phyloP scores from a whole-genome alignment of 2,888 invertebrate species.

The Lithophane semibrunnea region DNA sequence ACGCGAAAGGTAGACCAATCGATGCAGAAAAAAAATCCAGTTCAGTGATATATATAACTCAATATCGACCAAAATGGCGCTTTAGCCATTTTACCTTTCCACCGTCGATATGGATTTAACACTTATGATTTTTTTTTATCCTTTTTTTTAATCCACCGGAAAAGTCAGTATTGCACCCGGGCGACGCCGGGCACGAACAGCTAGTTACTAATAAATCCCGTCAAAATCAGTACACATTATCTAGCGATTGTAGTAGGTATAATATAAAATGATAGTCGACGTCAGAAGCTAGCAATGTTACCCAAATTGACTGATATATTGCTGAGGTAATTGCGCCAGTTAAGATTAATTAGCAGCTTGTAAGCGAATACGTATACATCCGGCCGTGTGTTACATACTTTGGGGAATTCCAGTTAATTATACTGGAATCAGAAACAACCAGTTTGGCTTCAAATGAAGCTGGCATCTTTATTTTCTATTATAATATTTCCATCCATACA shows the following conservation, averaged over 20 bases:
- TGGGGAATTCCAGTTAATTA: constrained; percentile 21
- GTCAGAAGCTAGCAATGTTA: constrained; percentile 23
- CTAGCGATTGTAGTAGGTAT: constrained; percentile 3
- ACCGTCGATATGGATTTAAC: no score
- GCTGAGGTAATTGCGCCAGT: constrained; percentile 36
- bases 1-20: no score
- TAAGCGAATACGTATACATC: constrained; percentile 23
- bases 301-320: constrained; percentile 52
- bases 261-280: constrained; percentile 29
- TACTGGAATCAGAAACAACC: background rate
- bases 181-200: no score
- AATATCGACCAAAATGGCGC: no score
- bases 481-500: background rate
- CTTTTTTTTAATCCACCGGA: no score
- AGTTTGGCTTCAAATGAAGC: background rate
- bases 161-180: no score
- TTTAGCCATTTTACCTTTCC: no score
- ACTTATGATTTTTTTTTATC: no score
- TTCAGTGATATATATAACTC: no score
- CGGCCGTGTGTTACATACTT: constrained; percentile 8
- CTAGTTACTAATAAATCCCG: constrained; percentile 8
- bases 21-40: no score
- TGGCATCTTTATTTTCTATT: background rate
- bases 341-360: constrained; percentile 50
- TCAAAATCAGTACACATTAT: constrained; percentile 24